Percentiles rank a stretch among this genome's conserved stretches.
Conservation (phyloP, 2,113 vertebrate species). For the Cygnus atratus region DNA sequence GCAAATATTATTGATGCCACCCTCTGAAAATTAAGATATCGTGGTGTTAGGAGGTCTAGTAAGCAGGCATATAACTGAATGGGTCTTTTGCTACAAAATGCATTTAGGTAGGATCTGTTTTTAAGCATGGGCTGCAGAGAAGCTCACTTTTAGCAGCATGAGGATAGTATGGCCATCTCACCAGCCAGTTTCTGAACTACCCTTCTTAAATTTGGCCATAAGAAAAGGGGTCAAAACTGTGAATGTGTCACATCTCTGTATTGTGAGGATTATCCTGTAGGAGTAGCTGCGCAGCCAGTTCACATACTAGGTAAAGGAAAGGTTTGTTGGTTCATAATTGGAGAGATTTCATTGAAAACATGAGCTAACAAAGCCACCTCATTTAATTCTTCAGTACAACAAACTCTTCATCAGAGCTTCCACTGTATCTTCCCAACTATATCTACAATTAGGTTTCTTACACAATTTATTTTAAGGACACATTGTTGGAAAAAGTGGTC, state of each 20-base stretch:
- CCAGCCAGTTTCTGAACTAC: background rate
- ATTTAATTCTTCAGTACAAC: background rate
- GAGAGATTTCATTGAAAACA: background rate
- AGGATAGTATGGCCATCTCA: background rate
- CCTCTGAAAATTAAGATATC: background rate
- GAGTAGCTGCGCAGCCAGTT: background rate
- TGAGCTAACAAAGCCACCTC: background rate
- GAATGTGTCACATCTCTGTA: background rate
- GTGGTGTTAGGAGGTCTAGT: background rate
- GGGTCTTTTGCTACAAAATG: background rate
- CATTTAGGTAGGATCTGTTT: background rate
- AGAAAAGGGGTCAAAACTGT: background rate
- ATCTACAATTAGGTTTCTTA: background rate
- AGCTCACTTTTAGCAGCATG: background rate
- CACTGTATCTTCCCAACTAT: background rate
- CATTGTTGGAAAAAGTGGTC: background rate
- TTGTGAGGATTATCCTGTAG: background rate
- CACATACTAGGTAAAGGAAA: background rate
- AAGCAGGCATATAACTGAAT: background rate
- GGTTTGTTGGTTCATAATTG: background rate
- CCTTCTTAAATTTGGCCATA: background rate
- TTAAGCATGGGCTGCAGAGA: background rate
- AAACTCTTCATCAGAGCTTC: background rate
- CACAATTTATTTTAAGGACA: background rate
- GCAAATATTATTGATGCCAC: background rate